A percentile compares a stretch with the other conserved stretches of the same genome.
These are phyloP conservation scores for Agrilus cyanescens DNA, from an alignment of 2,888 invertebrate species.

Conservation along the genomic window DNA sequence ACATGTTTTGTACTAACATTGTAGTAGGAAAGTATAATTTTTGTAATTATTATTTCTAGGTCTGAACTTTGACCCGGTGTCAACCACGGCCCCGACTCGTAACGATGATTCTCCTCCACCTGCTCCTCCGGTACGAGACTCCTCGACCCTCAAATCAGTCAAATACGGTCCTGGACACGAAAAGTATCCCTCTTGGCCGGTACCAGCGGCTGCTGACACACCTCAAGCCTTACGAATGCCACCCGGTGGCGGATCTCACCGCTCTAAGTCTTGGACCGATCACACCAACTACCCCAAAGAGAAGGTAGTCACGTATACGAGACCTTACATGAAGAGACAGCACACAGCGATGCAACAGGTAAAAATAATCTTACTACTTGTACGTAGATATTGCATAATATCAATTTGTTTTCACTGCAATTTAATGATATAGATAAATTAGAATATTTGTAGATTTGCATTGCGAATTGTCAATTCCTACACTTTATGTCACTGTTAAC, in stretches of 20 bases:
- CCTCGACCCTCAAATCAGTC: constrained; percentile 53
- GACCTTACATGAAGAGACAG: constrained; percentile 52
- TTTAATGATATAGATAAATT: background rate
- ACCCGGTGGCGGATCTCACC: constrained; percentile 44
- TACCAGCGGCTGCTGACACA: constrained; percentile 45
- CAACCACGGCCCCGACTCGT: constrained; percentile 28
- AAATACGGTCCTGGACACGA: constrained; percentile 60
- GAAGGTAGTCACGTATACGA: constrained; percentile 47
- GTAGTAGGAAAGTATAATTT: background rate
- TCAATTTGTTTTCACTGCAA: constrained; percentile 14
- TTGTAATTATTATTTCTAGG: background rate
- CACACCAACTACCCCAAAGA: constrained; percentile 60
- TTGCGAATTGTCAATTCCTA: constrained; percentile 39
- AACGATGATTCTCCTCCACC: constrained; percentile 44
- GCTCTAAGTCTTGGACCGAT: constrained; percentile 61
- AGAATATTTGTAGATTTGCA: constrained; percentile 1
- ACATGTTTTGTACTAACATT: no score
- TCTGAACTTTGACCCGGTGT: constrained; percentile 12
- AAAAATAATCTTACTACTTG: constrained; percentile 18
- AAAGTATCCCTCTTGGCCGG: constrained; percentile 66
- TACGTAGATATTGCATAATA: constrained; percentile 15
- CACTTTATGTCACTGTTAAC: background rate
- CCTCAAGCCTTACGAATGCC: constrained; percentile 35
- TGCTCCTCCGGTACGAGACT: constrained; percentile 52
- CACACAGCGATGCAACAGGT: constrained; percentile 47